These are phyloP conservation scores for Tokudaia muenninki DNA, from an alignment of 2,797 vertebrate genomes.

Conservation along the genomic window DNA sequence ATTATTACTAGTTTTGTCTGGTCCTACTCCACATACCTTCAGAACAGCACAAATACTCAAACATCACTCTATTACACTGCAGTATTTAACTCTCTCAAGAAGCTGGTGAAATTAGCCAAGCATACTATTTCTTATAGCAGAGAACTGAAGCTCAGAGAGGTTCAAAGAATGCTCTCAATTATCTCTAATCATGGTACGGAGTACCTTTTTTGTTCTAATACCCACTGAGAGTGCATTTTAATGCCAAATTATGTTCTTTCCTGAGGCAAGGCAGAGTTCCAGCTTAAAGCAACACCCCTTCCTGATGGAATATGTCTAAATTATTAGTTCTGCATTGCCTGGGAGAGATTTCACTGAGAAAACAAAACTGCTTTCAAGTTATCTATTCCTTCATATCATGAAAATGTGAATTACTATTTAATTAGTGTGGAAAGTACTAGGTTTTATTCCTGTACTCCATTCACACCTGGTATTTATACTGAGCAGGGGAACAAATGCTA, in stretches of 20 bases:
- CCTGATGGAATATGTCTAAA: slow-evolving; percentile 46
- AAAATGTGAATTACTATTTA: slow-evolving; percentile 65
- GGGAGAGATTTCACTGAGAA: slow-evolving; percentile 40
- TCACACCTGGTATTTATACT: slow-evolving; percentile 81
- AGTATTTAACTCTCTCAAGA: neutral
- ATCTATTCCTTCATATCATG: slow-evolving; percentile 65
- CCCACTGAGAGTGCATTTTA: neutral
- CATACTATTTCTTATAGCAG: neutral
- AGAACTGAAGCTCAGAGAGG: neutral
- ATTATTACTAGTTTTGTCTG: neutral
- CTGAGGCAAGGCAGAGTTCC: neutral
- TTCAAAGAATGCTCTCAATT: slow-evolving; percentile 46
- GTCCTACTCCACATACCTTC: neutral
- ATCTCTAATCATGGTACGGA: slow-evolving; percentile 41
- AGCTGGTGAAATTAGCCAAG: neutral
- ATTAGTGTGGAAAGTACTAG: slow-evolving; percentile 7
- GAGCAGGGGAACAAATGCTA: slow-evolving; percentile 69
- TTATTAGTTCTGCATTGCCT: neutral
- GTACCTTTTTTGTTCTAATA: neutral
- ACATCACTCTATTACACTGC: neutral
- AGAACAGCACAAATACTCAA: neutral
- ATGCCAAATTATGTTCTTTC: slow-evolving; percentile 34
- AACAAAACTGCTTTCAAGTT: slow-evolving; percentile 58
- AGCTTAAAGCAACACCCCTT: neutral
- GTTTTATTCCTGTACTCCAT: slow-evolving; percentile 68